These are phyloP conservation scores for Ophioderma brevispina DNA, from an alignment of 35 echinoderm and acorn worm species.

Conservation along the genomic window DNA sequence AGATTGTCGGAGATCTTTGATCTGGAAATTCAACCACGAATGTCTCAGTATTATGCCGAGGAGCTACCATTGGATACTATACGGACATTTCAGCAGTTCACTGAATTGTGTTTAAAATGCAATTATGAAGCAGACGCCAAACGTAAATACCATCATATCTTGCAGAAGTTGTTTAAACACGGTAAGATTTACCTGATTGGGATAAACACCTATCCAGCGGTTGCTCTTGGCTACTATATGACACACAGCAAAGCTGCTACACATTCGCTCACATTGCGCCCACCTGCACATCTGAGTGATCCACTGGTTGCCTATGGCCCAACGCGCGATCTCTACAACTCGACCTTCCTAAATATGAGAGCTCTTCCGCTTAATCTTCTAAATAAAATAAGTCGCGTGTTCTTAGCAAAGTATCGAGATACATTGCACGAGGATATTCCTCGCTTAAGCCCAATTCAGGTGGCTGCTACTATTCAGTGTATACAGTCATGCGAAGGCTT, in stretches of 20 bases:
- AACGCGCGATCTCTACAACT: neutral
- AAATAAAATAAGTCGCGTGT: too few species aligned
- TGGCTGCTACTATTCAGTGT: neutral
- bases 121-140: neutral
- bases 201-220: neutral
- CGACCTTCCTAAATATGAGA: neutral
- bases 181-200: neutral
- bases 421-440: too few species aligned
- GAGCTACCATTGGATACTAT: neutral
- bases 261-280: neutral
- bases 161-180: neutral
- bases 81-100: neutral
- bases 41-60: neutral
- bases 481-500: neutral
- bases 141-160: neutral
- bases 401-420: too few species aligned
- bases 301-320: neutral
- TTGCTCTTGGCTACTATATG: neutral
- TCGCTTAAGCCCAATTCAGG: too few species aligned
- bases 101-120: neutral
- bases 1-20: neutral
- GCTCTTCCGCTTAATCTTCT: neutral
- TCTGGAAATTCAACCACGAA: neutral
- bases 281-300: neutral
- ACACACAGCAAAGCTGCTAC: neutral